phyloP scores from a whole-genome alignment of 35 echinoderm and acorn worm genomes.

The Apostichopus japonicus region DNA sequence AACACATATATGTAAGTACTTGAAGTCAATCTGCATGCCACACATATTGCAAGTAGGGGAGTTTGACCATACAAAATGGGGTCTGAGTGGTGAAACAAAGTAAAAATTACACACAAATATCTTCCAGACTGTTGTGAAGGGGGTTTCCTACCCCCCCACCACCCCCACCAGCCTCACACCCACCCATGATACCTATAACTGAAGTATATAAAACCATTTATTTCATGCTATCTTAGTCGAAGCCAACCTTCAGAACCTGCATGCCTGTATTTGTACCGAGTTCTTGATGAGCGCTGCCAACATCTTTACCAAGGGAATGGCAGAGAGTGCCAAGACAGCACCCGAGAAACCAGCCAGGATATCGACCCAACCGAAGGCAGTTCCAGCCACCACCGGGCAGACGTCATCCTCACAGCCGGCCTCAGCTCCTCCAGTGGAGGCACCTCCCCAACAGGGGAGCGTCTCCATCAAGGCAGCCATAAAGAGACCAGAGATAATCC shows the following conservation, averaged over 20 bases:
- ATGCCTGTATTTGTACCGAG: slow-evolving; percentile 87
- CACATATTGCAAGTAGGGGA: too few relatives aligned
- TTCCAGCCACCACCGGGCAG: slow-evolving; percentile 21
- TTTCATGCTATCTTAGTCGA: slow-evolving; percentile 65
- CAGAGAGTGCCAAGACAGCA: slow-evolving; percentile 46
- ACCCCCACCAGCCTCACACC: too few relatives aligned
- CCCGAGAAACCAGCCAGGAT: slow-evolving; percentile 27
- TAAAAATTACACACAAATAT: too few relatives aligned
- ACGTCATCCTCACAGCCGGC: slow-evolving; percentile 11
- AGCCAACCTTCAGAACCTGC: slow-evolving; percentile 74
- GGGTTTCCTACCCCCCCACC: too few relatives aligned
- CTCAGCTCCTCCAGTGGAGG: slow-evolving; percentile 14
- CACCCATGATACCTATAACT: too few relatives aligned
- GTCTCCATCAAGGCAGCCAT: slow-evolving; percentile 78
- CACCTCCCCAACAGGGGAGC: slow-evolving; percentile 10
- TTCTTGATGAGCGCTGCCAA: slow-evolving; percentile 91
- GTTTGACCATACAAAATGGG: too few relatives aligned
- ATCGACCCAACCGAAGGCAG: not conserved
- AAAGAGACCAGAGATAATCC: slow-evolving; percentile 86
- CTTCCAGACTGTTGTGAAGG: too few relatives aligned
- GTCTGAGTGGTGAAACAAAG: too few relatives aligned
- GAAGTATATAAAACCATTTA: too few relatives aligned
- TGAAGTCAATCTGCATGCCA: too few relatives aligned
- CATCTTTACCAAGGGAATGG: slow-evolving; percentile 92
- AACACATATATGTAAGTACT: too few relatives aligned